phyloP scores from a whole-genome alignment of 2,113 vertebrate species.

The Rhinolophus sinicus region DNA sequence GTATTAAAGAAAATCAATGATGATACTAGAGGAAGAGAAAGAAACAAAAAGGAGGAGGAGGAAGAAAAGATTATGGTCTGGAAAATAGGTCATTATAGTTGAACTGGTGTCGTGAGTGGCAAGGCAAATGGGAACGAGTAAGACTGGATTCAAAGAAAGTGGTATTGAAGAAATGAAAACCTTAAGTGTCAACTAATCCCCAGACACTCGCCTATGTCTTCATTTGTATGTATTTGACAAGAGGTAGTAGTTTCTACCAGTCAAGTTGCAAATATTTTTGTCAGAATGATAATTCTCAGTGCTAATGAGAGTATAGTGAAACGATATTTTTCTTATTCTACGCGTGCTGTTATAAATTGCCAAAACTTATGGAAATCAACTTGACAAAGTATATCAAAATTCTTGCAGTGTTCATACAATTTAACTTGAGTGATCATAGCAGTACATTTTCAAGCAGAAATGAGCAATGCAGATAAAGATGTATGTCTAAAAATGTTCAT shows the following conservation, averaged over 20 bases:
- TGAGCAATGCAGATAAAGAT: not conserved
- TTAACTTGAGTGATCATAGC: not conserved
- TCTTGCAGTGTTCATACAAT: not conserved
- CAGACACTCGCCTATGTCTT: not conserved
- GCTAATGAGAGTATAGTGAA: not conserved
- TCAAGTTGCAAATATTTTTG: conserved; percentile 22
- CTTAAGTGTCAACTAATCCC: not conserved
- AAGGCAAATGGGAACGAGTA: not conserved
- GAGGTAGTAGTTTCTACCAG: not conserved
- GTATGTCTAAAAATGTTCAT: not conserved
- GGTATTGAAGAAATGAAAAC: not conserved
- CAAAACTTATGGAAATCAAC: conserved; percentile 30
- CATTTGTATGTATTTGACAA: conserved; percentile 28
- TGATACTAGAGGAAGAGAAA: not conserved
- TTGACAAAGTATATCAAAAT: conserved; percentile 21
- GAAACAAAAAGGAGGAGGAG: not conserved
- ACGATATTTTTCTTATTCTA: not conserved
- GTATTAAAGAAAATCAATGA: not conserved
- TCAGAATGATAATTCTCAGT: conserved; percentile 36
- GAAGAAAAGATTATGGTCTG: not conserved
- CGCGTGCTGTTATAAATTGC: not conserved
- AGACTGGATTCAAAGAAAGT: not conserved
- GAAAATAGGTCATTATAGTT: not conserved
- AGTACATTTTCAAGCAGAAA: not conserved
- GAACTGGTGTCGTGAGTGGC: rapidly evolving